phyloP scores from a whole-genome alignment of 1,140 invertebrate genomes.

The Magallana angulata region DNA sequence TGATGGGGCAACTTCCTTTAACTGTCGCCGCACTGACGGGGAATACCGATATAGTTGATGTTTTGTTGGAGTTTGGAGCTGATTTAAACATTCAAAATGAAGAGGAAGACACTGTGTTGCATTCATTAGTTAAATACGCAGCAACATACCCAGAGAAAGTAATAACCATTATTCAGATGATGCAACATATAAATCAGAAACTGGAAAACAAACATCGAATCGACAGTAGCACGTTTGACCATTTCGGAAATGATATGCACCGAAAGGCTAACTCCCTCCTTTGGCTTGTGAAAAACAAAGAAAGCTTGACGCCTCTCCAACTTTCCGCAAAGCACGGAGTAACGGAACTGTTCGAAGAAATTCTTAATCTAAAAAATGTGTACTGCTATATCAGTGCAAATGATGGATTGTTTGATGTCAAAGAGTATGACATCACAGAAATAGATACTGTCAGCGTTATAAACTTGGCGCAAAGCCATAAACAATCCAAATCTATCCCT shows the following conservation, averaged over 20 bases:
- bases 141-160: conserved; percentile 56
- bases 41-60: conserved; percentile 55
- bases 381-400: conserved; percentile 60
- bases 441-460: conserved; percentile 46
- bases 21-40: conserved; percentile 65
- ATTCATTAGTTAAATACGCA: conserved; percentile 64
- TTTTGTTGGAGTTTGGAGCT: conserved; percentile 57
- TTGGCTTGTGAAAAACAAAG: conserved; percentile 66
- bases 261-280: conserved; percentile 26
- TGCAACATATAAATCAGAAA: not conserved
- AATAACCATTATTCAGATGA: not conserved
- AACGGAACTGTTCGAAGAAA: conserved; percentile 58
- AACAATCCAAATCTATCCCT: not conserved
- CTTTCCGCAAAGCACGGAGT: conserved; percentile 62
- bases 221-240: not conserved
- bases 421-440: conserved; percentile 66
- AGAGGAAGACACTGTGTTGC: conserved; percentile 63
- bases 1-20: conserved; percentile 68
- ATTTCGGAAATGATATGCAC: not conserved
- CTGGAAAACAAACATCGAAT: not conserved
- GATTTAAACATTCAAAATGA: conserved; percentile 55
- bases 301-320: conserved; percentile 60
- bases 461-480: not conserved
- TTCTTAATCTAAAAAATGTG: conserved; percentile 63
- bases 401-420: conserved; percentile 65